phyloP scores from a whole-genome alignment of 2,888 invertebrate species.

The Zonitis immaculata region DNA sequence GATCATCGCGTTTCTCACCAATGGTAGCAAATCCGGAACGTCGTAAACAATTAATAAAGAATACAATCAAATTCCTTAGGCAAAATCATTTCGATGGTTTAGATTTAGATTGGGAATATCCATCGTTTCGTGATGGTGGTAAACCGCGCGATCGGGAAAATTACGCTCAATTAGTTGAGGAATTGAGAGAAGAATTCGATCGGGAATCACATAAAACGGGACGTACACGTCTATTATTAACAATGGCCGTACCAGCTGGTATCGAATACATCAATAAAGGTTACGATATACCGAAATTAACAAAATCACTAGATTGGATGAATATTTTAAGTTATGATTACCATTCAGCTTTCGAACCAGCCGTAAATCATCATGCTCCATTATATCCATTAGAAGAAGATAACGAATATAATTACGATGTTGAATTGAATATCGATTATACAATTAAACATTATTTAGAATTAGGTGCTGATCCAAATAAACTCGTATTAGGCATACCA shows the following conservation, averaged over 20 bases:
- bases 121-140: slow-evolving; percentile 75
- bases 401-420: slow-evolving; percentile 82
- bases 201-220: slow-evolving; percentile 80
- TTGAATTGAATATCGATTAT: slow-evolving; percentile 82
- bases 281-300: slow-evolving; percentile 82
- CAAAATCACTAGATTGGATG: slow-evolving; percentile 88
- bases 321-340: slow-evolving; percentile 89
- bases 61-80: slow-evolving; percentile 78
- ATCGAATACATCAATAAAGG: slow-evolving; percentile 91
- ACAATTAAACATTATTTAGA: slow-evolving; percentile 78
- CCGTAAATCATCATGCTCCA: slow-evolving; percentile 88
- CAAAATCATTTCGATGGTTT: slow-evolving; percentile 91
- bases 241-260: slow-evolving; percentile 93
- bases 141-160: slow-evolving; percentile 79
- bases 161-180: slow-evolving; percentile 83
- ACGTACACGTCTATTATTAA: slow-evolving; percentile 70
- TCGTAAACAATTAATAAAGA: slow-evolving; percentile 77
- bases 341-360: slow-evolving; percentile 86
- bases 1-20: slow-evolving; percentile 81
- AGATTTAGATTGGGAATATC: slow-evolving; percentile 91
- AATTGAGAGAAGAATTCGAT: slow-evolving; percentile 84
- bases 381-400: slow-evolving; percentile 76
- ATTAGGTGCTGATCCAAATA: slow-evolving; percentile 72
- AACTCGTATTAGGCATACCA: slow-evolving; percentile 81
- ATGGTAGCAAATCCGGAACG: slow-evolving; percentile 75